Base-by-base conservation (phyloP, 2,888 invertebrate genomes). In the Cerceris ruficornis region DNA sequence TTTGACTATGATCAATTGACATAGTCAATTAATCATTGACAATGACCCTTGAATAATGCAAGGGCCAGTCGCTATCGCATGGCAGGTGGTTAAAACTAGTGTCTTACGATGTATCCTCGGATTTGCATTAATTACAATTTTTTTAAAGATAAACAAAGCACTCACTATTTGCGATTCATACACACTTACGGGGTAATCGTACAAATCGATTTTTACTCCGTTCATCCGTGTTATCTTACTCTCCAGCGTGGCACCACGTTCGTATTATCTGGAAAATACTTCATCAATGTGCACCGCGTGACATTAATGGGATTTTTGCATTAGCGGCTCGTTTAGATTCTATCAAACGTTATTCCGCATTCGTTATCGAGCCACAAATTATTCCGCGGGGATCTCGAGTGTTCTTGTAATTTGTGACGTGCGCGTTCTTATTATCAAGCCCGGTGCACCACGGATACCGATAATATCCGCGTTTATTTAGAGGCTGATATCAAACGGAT, bases 241-340 rank as follows among this genome's bases (percentile, higher is more conserved):
- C 8, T 14, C 42, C 50, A 28, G 17, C 58, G 61, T 59, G 9
- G 55, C 42, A 50, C 7, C n/a, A 28, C 54, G 6, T 11, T 39
- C 9, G 49, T 28, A 28, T 66, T 70, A 80, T 82, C 73, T 55
- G 55, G 61, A 54, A 70, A 65, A 79, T 81, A 80, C 76, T 76
- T 66, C 69, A 54, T 39, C 59, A 52, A 59, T 54, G 61, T 49
- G 42, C 14, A 39, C 15, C 55, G 50, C 69, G 65, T 66, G 69
- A 61, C 68, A 82, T 82, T 82, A 82, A 82, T 75, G 77, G 62
- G 68, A 82, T 77, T 82, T 82, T 82, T 82, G 71, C 71, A 80
- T 80, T 82, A 82, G 64, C 54, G 68, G 57, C 58, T 60, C 61
- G 49, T 80, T 72, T 74, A 82, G 82, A 82, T 82, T 70, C 70